A percentile compares a stretch with the other conserved stretches of the same genome.
Conservation (phyloP, 1,140 invertebrate genomes). For the Aradophagus sp. region DNA sequence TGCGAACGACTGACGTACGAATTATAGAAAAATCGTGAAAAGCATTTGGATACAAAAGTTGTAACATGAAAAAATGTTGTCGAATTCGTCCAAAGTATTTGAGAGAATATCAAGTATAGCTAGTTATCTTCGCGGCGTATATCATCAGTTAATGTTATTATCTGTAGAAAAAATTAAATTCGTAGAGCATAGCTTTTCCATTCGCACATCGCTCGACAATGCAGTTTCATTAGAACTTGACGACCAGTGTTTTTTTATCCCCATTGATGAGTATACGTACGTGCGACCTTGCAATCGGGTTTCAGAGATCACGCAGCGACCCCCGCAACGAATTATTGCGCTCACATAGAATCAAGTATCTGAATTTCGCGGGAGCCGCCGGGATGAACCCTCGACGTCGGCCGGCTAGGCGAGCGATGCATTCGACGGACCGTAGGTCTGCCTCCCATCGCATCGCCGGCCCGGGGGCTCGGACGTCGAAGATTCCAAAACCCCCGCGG, state of each 20-base stretch:
- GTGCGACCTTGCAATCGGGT: slow-evolving; percentile 9
- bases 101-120: slow-evolving; percentile 24
- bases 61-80: slow-evolving; percentile 22
- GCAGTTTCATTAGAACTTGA: slow-evolving; percentile 22
- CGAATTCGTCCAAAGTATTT: slow-evolving; percentile 36
- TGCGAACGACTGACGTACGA: slow-evolving; percentile 44
- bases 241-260: slow-evolving; percentile 22
- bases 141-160: too few relatives aligned
- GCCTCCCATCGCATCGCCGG: slow-evolving; percentile 63
- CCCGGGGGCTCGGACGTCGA: slow-evolving; percentile 66
- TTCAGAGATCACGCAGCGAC: slow-evolving; percentile 26
- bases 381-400: slow-evolving; percentile 62
- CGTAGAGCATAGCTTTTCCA: slow-evolving; percentile 6
- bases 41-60: slow-evolving; percentile 32
- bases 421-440: slow-evolving; percentile 28
- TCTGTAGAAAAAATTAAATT: slow-evolving; percentile 29
- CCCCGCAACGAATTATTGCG: slow-evolving; percentile 9
- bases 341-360: slow-evolving; percentile 15
- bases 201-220: slow-evolving; percentile 8
- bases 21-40: slow-evolving; percentile 42
- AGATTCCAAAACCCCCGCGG: slow-evolving; percentile 50
- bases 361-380: slow-evolving; percentile 12
- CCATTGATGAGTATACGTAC: slow-evolving; percentile 14
- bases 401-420: slow-evolving; percentile 70
- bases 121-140: slow-evolving; percentile 10